Percentiles rank a stretch among this genome's conserved stretches.
phyloP scores from a whole-genome alignment of 2,113 vertebrate genomes.

The Agapornis roseicollis region DNA sequence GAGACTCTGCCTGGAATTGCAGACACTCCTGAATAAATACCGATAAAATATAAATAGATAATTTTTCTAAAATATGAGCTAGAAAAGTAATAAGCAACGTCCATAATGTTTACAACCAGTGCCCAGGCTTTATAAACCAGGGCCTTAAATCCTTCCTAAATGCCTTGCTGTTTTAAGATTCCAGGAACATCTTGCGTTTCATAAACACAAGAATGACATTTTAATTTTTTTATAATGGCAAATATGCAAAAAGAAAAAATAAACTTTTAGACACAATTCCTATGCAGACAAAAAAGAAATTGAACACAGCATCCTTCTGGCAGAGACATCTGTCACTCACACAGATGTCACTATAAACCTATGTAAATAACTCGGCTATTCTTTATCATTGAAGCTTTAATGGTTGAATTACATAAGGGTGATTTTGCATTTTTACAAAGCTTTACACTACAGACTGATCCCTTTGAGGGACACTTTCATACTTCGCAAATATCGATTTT shows the following conservation, averaged over 20 bases:
- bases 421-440: slow-evolving; percentile 47
- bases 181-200: slow-evolving; percentile 42
- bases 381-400: background rate
- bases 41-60: slow-evolving; percentile 45
- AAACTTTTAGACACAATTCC: slow-evolving; percentile 46
- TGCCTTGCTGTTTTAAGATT: slow-evolving; percentile 35
- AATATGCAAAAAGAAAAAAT: slow-evolving; percentile 54
- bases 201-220: slow-evolving; percentile 70
- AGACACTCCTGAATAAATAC: slow-evolving; percentile 39
- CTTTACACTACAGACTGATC: background rate
- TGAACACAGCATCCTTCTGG: slow-evolving; percentile 67
- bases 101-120: slow-evolving; percentile 43
- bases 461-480: background rate
- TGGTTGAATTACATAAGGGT: slow-evolving; percentile 24
- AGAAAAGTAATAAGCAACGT: slow-evolving; percentile 23
- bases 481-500: background rate
- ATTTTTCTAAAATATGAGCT: slow-evolving; percentile 28
- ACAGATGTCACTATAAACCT: slow-evolving; percentile 55
- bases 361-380: slow-evolving; percentile 26
- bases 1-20: slow-evolving; percentile 4
- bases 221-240: slow-evolving; percentile 70
- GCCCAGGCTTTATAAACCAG: slow-evolving; percentile 53
- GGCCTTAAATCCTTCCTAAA: slow-evolving; percentile 35
- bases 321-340: slow-evolving; percentile 74
- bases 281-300: slow-evolving; percentile 45